Evolutionary conservation across 2,797 vertebrate genomes (phyloP).

Genomic region (Parauchenoglanis punctatus): DNA sequence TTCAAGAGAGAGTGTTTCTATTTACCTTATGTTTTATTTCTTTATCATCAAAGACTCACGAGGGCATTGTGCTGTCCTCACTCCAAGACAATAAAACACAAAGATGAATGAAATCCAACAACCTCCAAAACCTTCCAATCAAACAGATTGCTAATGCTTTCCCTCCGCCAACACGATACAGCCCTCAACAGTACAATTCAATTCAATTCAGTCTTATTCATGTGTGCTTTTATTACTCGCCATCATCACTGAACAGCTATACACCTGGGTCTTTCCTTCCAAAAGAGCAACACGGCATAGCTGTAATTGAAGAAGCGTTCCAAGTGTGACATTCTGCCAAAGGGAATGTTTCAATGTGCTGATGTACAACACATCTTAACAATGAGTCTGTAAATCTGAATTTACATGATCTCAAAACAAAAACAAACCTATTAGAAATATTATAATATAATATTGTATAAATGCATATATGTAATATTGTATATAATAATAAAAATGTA

Average conservation of each 20-base stretch:
- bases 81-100: slow-evolving; percentile 27
- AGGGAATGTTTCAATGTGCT: background rate
- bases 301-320: background rate
- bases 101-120: slow-evolving; percentile 21
- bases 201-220: slow-evolving; percentile 21
- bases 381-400: background rate
- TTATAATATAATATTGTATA: background rate
- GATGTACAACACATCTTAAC: background rate
- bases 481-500: background rate
- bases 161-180: slow-evolving; percentile 18
- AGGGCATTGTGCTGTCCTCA: slow-evolving; percentile 15
- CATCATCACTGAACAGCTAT: slow-evolving; percentile 6
- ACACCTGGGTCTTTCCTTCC: slow-evolving; percentile 2
- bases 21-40: slow-evolving; percentile 20
- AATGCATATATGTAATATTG: too few species aligned
- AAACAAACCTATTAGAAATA: slow-evolving; percentile 2
- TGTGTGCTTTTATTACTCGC: slow-evolving; percentile 25
- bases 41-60: slow-evolving; percentile 12
- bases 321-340: slow-evolving; percentile 13
- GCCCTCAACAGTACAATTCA: slow-evolving; percentile 19
- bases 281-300: slow-evolving; percentile 12
- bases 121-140: slow-evolving; percentile 29
- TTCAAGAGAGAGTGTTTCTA: background rate
- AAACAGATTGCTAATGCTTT: slow-evolving; percentile 31
- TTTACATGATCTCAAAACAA: background rate